Evolutionary conservation across 2,113 vertebrate species (phyloP).

Genomic region (Microcebus ravelobensis): DNA sequence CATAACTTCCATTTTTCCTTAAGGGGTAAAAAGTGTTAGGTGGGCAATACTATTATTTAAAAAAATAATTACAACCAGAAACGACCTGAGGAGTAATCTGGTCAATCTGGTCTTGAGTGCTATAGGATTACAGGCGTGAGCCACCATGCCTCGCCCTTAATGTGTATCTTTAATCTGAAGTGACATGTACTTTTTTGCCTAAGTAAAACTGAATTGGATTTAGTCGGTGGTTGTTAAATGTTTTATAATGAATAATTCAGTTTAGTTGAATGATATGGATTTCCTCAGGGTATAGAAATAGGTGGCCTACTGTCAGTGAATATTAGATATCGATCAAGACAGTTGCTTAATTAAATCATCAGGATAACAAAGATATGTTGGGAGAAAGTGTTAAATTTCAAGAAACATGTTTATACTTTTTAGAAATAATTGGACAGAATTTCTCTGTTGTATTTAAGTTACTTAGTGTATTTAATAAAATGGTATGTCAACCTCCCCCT

Average conservation of each 20-base stretch:
- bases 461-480: neutral
- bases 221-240: neutral
- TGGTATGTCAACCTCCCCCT: accelerated
- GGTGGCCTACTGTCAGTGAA: neutral
- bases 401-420: neutral
- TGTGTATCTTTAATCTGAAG: neutral
- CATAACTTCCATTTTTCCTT: neutral
- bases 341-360: neutral
- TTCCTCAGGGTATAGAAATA: neutral
- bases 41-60: neutral
- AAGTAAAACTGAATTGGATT: neutral
- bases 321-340: too few relatives aligned
- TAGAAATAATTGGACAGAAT: neutral
- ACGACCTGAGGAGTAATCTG: neutral
- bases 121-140: too few relatives aligned
- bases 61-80: neutral
- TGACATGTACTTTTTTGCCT: neutral
- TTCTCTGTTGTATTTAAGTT: neutral
- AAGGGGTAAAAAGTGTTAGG: neutral
- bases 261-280: neutral
- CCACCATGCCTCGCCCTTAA: neutral
- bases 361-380: neutral
- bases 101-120: too few relatives aligned
- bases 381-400: neutral
- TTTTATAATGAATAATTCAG: neutral